Evolutionary conservation across 2,888 invertebrate genomes (phyloP).

Genomic region (Metalampra italica): DNA sequence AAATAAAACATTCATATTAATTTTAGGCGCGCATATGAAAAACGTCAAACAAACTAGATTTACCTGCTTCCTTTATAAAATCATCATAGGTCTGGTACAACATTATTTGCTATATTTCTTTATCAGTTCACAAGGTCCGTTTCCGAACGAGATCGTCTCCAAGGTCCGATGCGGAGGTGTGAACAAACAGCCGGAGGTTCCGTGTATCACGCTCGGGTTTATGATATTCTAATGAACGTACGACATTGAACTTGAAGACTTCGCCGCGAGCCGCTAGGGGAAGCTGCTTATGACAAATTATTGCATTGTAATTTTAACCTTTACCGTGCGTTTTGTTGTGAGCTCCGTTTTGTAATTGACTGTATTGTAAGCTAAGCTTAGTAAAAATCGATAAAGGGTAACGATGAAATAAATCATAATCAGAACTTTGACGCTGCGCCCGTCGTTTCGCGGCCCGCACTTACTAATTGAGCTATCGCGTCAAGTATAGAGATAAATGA

Average conservation of each 20-base stretch:
- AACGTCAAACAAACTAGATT: too few relatives aligned
- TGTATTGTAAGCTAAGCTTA: too few relatives aligned
- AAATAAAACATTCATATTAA: too few relatives aligned
- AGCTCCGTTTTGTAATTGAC: too few relatives aligned
- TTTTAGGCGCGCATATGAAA: too few relatives aligned
- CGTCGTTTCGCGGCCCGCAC: too few relatives aligned
- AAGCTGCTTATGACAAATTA: neutral
- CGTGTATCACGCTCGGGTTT: constrained; percentile 18
- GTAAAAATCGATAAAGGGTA: too few relatives aligned
- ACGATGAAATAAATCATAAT: too few relatives aligned
- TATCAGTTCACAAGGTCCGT: neutral
- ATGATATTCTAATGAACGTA: constrained; percentile 15
- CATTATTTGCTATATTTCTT: neutral
- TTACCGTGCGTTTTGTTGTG: neutral
- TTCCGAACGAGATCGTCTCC: neutral
- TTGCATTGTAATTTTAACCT: neutral
- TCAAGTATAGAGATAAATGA: too few relatives aligned
- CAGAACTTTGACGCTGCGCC: too few relatives aligned
- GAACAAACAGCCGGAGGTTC: constrained; percentile 19
- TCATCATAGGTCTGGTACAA: neutral
- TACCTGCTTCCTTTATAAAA: too few relatives aligned
- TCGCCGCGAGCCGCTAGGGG: neutral
- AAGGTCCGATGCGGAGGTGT: neutral
- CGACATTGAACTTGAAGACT: constrained; percentile 23
- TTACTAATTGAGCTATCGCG: too few relatives aligned